Evolutionary conservation across 2,888 invertebrate species (phyloP), one percentile per base, ranked within the genome.

Genomic region (Sarcophaga variegata): DNA sequence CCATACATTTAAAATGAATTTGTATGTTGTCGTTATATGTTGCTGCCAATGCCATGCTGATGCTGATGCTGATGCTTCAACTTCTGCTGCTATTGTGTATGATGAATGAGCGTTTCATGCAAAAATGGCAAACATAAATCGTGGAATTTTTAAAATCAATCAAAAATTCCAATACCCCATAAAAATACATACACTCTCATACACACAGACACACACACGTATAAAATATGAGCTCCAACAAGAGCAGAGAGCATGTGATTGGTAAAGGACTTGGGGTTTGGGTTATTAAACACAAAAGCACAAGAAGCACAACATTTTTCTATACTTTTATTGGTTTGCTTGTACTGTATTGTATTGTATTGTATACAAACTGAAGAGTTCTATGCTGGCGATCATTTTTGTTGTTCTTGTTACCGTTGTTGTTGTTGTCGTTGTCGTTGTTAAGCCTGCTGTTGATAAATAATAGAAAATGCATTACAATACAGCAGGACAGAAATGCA

Each of bases 61-160:
- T 85, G 64, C 60, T 81, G 75, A 75, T 71, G 62, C 71, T 37
- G 25, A 70, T 70, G 62, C 71, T 70, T 47, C 62, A 54, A 14
- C 17, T 54, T 54, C 37, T 81, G 74, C 81, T 70, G 66, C 75
- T 27, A 27, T 74, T 69, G 54, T 76, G 47, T 47, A 84, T 87
- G 87, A 87, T 84, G 79, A 76, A 87, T 63, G 87, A 87, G 84
- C 78, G 76, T 25, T 22, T 76, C 74, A 79, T 83, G 67, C 81
- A 76, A 86, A 88, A 88, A 84, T 84, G 81, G 83, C 79, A 76
- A 82, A 76, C 88, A 88, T 88, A 87, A 88, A 88, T 88, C 85
- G 85, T 78, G 85, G 75, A 88, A 88, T 88, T 88, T 88, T 88
- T 86, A 84, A 88, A 88, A 88, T 88, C 88, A 88, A 88, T 88